phyloP scores from a whole-genome alignment of 2,113 vertebrate genomes.

The Rafetus swinhoei region DNA sequence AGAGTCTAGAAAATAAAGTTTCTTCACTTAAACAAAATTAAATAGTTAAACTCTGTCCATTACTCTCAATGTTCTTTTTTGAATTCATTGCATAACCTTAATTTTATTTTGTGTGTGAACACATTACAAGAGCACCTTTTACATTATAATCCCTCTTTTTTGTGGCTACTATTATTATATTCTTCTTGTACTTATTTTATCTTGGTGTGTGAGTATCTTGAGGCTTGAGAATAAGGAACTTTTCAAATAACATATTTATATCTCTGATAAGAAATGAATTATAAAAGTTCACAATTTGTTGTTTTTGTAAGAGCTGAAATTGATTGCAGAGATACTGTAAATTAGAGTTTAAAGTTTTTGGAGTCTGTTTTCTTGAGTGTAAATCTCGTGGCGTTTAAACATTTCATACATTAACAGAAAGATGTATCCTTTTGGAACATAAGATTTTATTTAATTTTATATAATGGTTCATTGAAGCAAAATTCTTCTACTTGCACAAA shows the following conservation, averaged over 20 bases:
- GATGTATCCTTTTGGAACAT: neutral
- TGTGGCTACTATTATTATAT: neutral
- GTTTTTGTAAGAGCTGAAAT: neutral
- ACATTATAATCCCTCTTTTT: neutral
- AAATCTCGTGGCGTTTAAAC: neutral
- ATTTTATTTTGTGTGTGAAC: neutral
- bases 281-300: fast-evolving
- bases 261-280: neutral
- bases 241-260: neutral
- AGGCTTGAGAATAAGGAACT: neutral
- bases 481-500: neutral
- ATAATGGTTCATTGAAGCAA: neutral
- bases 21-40: neutral
- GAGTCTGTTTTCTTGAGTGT: neutral
- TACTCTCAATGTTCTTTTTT: neutral
- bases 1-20: neutral
- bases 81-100: neutral
- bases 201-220: neutral
- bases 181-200: neutral
- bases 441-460: neutral
- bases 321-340: neutral
- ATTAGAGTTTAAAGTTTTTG: neutral
- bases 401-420: neutral
- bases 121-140: neutral
- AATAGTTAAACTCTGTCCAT: neutral